Conservation (phyloP, 1,140 invertebrate species). For the Bemisia tabaci region DNA sequence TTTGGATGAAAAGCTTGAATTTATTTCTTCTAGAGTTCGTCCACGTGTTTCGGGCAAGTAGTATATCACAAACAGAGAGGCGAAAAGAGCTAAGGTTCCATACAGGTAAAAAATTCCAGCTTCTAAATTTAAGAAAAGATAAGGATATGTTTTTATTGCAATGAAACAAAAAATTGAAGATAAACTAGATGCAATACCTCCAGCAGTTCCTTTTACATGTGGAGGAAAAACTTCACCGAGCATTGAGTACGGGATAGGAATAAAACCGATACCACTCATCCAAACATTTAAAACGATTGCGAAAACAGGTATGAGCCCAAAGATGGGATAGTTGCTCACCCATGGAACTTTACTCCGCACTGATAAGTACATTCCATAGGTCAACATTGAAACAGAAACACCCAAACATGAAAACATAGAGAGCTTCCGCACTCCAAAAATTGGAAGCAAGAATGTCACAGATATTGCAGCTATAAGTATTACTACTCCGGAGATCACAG, state of each 20-base stretch:
- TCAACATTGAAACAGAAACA: constrained; percentile 38
- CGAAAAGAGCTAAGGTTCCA: constrained; percentile 45
- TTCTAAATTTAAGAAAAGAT: constrained; percentile 39
- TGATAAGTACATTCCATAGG: constrained; percentile 34
- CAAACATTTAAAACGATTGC: constrained; percentile 37
- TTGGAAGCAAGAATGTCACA: constrained; percentile 37
- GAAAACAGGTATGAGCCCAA: constrained; percentile 34
- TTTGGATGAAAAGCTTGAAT: background rate
- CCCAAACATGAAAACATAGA: constrained; percentile 38
- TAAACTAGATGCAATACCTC: constrained; percentile 45
- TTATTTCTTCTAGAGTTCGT: constrained; percentile 55
- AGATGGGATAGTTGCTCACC: constrained; percentile 10
- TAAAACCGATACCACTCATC: constrained; percentile 37
- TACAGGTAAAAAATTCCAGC: constrained; percentile 53
- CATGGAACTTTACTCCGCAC: constrained; percentile 1
- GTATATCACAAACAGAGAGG: constrained; percentile 48
- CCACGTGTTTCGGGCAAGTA: constrained; percentile 70
- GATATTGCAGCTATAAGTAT: constrained; percentile 37
- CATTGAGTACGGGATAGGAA: constrained; percentile 48
- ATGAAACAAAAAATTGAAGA: constrained; percentile 47
- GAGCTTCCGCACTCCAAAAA: constrained; percentile 36
- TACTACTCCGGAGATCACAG: constrained; percentile 37
- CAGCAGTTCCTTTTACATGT: constrained; percentile 40
- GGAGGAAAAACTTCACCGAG: constrained; percentile 35
- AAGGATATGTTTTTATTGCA: constrained; percentile 55